phyloP scores from a whole-genome alignment of 2,797 vertebrate genomes.

The Sebastolobus alascanus region DNA sequence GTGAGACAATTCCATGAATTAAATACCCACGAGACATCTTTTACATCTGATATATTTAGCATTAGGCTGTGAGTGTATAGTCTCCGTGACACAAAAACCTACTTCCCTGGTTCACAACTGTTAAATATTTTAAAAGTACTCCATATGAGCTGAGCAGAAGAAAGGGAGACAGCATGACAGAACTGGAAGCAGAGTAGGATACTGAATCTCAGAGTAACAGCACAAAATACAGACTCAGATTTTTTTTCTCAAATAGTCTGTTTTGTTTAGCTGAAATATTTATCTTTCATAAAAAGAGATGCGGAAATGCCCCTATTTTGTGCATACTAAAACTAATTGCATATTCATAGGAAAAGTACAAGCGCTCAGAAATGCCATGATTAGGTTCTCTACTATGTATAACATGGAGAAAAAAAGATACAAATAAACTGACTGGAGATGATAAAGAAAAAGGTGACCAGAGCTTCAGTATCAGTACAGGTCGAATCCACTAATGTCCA shows the following conservation, averaged over 20 bases:
- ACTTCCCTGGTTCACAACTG: slow-evolving; percentile 51
- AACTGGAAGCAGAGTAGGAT: background rate
- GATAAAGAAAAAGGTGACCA: background rate
- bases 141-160: slow-evolving; percentile 38
- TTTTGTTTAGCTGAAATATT: background rate
- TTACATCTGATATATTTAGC: slow-evolving; percentile 43
- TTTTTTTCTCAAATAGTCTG: background rate
- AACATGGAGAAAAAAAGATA: background rate
- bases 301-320: background rate
- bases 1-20: background rate
- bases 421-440: background rate
- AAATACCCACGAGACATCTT: slow-evolving; percentile 16
- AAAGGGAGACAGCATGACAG: background rate
- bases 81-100: slow-evolving; percentile 68
- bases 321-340: background rate
- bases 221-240: background rate
- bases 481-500: no score
- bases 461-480: background rate
- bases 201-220: background rate
- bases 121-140: slow-evolving; percentile 68
- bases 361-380: background rate
- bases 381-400: background rate
- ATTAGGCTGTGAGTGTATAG: slow-evolving; percentile 17
- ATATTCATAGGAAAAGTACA: background rate
- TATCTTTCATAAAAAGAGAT: background rate